Evolutionary conservation across 2,797 vertebrate genomes (phyloP).

Genomic region (Martes flavigula): DNA sequence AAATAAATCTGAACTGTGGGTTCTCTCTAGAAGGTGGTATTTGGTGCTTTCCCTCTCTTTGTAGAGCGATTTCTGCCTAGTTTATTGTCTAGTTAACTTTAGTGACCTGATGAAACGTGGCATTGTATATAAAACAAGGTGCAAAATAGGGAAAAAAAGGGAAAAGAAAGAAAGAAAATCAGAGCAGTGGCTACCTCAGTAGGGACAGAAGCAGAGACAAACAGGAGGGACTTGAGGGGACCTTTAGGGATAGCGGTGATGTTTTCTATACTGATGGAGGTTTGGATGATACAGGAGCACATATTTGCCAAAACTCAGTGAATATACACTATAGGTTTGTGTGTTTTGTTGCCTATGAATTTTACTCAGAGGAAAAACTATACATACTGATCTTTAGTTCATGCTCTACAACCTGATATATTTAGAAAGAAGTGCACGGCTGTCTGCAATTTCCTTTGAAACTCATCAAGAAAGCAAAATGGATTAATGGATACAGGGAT

Average conservation of each 20-base stretch:
- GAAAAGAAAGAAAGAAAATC: not conserved
- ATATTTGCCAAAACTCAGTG: not conserved
- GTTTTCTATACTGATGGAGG: not conserved
- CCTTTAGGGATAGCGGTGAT: not conserved
- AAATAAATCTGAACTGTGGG: conserved; percentile 85
- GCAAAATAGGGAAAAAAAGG: not conserved
- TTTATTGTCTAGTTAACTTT: conserved; percentile 67
- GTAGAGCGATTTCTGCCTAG: conserved; percentile 75
- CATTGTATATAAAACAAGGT: conserved; percentile 85
- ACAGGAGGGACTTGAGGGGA: too few relatives aligned
- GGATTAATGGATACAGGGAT: not conserved
- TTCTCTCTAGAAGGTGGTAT: conserved; percentile 82
- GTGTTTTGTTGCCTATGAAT: not conserved
- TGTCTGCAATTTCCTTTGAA: not conserved
- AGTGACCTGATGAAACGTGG: conserved; percentile 67
- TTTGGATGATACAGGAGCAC: not conserved
- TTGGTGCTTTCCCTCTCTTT: conserved; percentile 77
- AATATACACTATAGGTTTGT: not conserved
- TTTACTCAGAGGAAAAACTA: not conserved
- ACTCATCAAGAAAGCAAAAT: not conserved
- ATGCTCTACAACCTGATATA: not conserved
- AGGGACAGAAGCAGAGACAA: not conserved
- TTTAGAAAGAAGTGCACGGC: not conserved
- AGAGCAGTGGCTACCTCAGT: not conserved
- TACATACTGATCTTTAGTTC: not conserved